Evolutionary conservation across 2,797 vertebrate genomes (phyloP).

Genomic region (Pempheris klunzingeri): DNA sequence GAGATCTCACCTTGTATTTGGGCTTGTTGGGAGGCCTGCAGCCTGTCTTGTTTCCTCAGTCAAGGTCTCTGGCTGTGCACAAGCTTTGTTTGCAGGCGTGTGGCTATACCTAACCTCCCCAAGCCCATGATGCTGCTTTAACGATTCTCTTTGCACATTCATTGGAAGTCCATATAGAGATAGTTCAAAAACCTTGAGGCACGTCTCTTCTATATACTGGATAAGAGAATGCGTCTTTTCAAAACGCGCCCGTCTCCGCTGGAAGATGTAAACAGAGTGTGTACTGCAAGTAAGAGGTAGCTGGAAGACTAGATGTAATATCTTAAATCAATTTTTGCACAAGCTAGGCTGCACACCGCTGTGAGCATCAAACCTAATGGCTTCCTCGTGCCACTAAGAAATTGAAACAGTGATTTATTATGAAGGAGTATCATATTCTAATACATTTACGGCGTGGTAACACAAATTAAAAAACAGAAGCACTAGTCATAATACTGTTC

Average conservation of each 20-base stretch:
- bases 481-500: neutral
- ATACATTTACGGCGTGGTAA: slow-evolving; percentile 10
- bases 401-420: slow-evolving; percentile 23
- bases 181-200: slow-evolving; percentile 33
- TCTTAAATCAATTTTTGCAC: slow-evolving; percentile 41
- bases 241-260: neutral
- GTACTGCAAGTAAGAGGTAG: slow-evolving; percentile 1
- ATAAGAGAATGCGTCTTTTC: slow-evolving; percentile 6
- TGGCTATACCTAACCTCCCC: neutral
- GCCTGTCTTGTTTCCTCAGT: slow-evolving; percentile 8
- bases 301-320: slow-evolving; percentile 28
- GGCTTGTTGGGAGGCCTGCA: slow-evolving; percentile 18
- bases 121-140: slow-evolving; percentile 11
- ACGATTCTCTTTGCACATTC: slow-evolving; percentile 14
- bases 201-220: neutral
- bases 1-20: neutral
- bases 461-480: slow-evolving; percentile 11
- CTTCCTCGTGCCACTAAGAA: slow-evolving; percentile 5
- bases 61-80: neutral
- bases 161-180: neutral
- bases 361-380: slow-evolving; percentile 10
- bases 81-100: slow-evolving; percentile 48
- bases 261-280: slow-evolving; percentile 23
- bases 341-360: neutral
- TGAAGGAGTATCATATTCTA: slow-evolving; percentile 19